phyloP scores from a whole-genome alignment of 2,113 vertebrate genomes.

The Plecotus auritus region DNA sequence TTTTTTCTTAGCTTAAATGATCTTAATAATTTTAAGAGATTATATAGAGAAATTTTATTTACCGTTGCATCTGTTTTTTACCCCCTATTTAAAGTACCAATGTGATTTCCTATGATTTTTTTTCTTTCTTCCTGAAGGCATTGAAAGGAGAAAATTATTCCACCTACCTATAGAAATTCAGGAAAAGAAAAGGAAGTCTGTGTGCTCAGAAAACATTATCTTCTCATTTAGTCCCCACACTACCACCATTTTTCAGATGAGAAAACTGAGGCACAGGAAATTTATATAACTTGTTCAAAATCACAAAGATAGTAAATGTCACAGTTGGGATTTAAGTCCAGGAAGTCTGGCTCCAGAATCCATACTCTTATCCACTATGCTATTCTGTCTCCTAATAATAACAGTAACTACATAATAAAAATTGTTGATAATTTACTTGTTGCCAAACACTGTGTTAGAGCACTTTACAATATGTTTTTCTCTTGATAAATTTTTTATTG shows the following conservation, averaged over 20 bases:
- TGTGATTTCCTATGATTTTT: not conserved
- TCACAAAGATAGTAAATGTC: not conserved
- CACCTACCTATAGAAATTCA: not conserved
- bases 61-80: not conserved
- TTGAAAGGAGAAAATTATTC: not conserved
- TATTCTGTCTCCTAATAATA: not conserved
- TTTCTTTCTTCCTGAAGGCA: not conserved
- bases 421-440: not conserved
- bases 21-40: not conserved
- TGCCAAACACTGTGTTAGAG: not conserved
- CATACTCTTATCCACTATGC: not conserved
- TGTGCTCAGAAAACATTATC: not conserved
- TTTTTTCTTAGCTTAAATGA: conserved; percentile 8
- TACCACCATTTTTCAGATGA: not conserved
- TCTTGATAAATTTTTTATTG: not conserved
- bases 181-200: not conserved
- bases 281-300: not conserved
- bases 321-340: not conserved
- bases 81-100: not conserved
- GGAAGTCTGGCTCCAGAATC: not conserved
- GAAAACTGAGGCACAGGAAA: not conserved
- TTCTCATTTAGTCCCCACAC: not conserved
- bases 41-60: not conserved
- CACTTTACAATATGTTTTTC: not conserved
- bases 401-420: not conserved